Base-by-base conservation (phyloP, 2,113 vertebrate genomes). In the Tachysurus fulvidraco region DNA sequence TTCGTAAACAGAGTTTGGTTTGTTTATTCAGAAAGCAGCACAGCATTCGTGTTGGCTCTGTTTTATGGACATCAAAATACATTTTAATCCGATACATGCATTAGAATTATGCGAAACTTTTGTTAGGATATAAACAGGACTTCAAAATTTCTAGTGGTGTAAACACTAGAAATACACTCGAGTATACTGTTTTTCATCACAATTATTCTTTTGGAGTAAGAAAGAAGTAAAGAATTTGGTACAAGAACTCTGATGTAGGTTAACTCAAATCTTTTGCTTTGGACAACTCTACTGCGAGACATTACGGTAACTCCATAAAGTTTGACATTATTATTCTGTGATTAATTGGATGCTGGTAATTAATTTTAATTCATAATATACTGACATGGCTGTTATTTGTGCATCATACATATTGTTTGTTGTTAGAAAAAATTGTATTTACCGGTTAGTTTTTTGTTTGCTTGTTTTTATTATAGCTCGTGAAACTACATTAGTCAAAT, bases 121-220 rank as follows among this genome's bases (percentile, higher is more conserved):
- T 52, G 44, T n/a, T 2, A 76, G 50, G 44, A 67, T 21, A 67
- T 46, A 83, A 83, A 83, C 60, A 52, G 14, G 41, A n/a, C 30
- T 59, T 21, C 8, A 81, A 46, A 13, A 17, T 67, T 11, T 52
- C 81, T 67, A 52, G 59, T 9, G 62, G 11, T 52, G 44, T 67
- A 83, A 83, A 83, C 81, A 67, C 65, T 13, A 50, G 46, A 50
- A 50, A 50, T 36, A 36, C 46, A 28, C 30, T 17, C 44, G 44
- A n/a, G 44, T 64, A 19, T 83, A n/a, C 81, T 83, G 81, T 10
- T 67, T 52, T 67, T 52, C 44, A 67, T 83, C 60, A 65, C 14
- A 16, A 30, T 64, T 13, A 82, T 64, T 64, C 65, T 23, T 50
- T 44, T 52, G 81, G 25, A 46, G 44, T 30, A 50, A 67, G 14